phyloP scores from a whole-genome alignment of 1,140 invertebrate genomes.

The Drosophila cardini region DNA sequence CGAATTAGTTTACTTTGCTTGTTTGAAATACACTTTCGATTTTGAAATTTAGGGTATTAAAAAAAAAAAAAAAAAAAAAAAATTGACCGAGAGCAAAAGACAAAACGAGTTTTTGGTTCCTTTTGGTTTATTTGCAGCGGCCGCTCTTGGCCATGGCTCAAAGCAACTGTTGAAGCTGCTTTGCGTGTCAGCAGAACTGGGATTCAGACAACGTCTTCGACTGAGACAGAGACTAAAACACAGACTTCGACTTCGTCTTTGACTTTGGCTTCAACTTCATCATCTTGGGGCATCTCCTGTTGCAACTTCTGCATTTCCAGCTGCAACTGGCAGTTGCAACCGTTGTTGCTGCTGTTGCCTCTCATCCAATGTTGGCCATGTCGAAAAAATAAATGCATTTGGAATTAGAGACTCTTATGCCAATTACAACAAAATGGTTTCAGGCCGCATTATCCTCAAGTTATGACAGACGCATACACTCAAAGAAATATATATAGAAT shows the following conservation, averaged over 20 bases:
- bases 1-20: too few species aligned
- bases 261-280: too few species aligned
- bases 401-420: conserved; percentile 81
- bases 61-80: conserved; percentile 24
- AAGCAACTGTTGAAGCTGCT: conserved; percentile 37
- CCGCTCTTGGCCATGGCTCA: conserved; percentile 62
- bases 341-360: not conserved
- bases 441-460: conserved; percentile 81
- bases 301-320: conserved; percentile 11
- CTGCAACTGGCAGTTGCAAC: conserved; percentile 8
- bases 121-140: conserved; percentile 21
- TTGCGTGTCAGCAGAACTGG: conserved; percentile 46
- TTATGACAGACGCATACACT: conserved; percentile 65
- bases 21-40: conserved; percentile 22
- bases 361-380: conserved; percentile 57
- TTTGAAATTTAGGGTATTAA: conserved; percentile 38
- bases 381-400: conserved; percentile 82
- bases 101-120: conserved; percentile 58
- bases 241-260: too few species aligned
- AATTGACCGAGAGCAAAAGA: conserved; percentile 44
- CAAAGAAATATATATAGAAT: not conserved
- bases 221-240: too few species aligned
- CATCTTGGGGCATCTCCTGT: not conserved
- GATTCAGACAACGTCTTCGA: conserved; percentile 12
- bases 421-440: conserved; percentile 83